phyloP scores from a whole-genome alignment of 2,797 vertebrate genomes.

The Oreonectes daqikongensis region DNA sequence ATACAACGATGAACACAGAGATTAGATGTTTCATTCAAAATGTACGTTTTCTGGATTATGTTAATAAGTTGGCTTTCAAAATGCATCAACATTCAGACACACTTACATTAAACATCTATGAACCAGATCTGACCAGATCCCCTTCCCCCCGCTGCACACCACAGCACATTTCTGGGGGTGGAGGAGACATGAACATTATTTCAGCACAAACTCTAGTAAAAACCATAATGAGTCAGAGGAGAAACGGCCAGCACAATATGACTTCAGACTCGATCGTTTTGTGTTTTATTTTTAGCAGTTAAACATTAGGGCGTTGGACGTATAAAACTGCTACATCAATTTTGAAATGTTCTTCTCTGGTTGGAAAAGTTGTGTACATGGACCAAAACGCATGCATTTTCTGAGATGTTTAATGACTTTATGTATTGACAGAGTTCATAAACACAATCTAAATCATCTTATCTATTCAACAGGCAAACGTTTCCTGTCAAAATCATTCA shows the following conservation, averaged over 20 bases:
- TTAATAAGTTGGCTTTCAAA: not conserved
- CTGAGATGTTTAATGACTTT: too few relatives aligned
- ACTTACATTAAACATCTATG: not conserved
- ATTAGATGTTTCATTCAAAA: not conserved
- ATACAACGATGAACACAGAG: not conserved
- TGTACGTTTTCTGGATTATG: not conserved
- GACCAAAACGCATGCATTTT: not conserved
- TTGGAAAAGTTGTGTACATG: not conserved
- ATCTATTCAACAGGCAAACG: too few relatives aligned
- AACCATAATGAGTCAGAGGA: not conserved
- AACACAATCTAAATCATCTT: too few relatives aligned
- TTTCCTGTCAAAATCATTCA: too few relatives aligned
- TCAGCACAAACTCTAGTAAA: not conserved
- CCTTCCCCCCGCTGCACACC: not conserved
- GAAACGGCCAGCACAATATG: not conserved
- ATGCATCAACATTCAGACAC: not conserved
- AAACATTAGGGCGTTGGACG: slow-evolving; percentile 14
- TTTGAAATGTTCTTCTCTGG: not conserved
- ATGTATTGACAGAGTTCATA: too few relatives aligned
- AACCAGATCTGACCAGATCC: not conserved
- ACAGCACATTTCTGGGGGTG: not conserved
- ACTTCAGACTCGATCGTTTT: not conserved
- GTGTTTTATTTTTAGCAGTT: slow-evolving; percentile 13
- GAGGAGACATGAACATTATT: not conserved
- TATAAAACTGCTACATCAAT: slow-evolving; percentile 13